phyloP scores from a whole-genome alignment of 2,797 vertebrate species.

The Hapalemur alaotrensis region DNA sequence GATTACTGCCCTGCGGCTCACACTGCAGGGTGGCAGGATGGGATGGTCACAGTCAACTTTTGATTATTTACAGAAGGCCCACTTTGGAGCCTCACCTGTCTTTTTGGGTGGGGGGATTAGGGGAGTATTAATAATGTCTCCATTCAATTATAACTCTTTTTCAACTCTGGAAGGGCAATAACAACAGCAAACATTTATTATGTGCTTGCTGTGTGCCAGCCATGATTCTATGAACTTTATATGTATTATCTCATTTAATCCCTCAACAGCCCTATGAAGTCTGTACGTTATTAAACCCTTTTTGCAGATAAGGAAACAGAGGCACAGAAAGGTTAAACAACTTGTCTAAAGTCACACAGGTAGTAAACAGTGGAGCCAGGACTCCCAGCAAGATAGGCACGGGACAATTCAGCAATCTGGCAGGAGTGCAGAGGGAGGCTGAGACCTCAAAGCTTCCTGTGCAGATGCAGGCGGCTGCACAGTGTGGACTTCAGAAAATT shows the following conservation, averaged over 20 bases:
- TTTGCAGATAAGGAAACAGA: not conserved
- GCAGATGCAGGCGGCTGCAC: not conserved
- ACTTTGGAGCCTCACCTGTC: not conserved
- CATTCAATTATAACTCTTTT: not conserved
- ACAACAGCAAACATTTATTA: not conserved
- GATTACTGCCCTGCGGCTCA: not conserved
- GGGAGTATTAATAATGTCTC: not conserved
- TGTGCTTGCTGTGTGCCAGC: not conserved
- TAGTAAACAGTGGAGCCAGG: not conserved
- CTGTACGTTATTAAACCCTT: not conserved
- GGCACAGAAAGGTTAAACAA: not conserved
- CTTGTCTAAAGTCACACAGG: not conserved
- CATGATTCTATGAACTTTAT: not conserved
- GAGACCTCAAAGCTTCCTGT: not conserved
- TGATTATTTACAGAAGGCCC: conserved; percentile 55
- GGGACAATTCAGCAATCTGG: fast-evolving
- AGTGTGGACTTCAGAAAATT: not conserved
- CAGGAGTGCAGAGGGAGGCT: not conserved
- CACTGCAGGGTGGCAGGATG: not conserved
- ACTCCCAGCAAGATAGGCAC: no score
- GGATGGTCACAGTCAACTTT: conserved; percentile 68
- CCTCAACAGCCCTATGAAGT: not conserved
- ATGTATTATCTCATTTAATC: not conserved
- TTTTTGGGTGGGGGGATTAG: no score
- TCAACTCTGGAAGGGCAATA: not conserved